Conservation (phyloP, 2,888 invertebrate genomes). For the Agrochola circellaris region DNA sequence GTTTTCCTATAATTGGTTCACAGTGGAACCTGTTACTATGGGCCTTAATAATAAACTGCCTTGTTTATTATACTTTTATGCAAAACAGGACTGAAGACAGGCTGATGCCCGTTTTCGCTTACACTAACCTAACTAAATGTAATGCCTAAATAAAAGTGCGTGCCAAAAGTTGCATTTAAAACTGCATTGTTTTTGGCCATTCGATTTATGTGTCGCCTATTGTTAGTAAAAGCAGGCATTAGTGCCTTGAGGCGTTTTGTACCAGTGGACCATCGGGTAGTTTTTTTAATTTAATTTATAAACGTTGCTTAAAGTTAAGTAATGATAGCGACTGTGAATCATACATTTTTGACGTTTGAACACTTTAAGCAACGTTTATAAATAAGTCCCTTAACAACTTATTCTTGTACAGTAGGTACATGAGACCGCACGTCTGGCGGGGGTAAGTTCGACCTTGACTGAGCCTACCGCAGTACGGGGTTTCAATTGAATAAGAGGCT, state of each 20-base stretch:
- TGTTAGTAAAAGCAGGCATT: too few species aligned
- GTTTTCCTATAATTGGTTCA: conserved; percentile 9
- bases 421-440: not conserved
- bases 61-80: not conserved
- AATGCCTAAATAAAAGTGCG: too few species aligned
- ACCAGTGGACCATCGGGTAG: too few species aligned
- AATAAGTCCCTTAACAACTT: too few species aligned
- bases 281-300: too few species aligned
- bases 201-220: too few species aligned
- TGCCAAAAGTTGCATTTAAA: not conserved
- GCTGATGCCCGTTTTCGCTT: not conserved
- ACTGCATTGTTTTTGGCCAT: too few species aligned
- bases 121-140: too few species aligned
- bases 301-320: too few species aligned
- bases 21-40: not conserved
- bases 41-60: not conserved
- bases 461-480: not conserved
- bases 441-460: not conserved
- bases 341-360: too few species aligned
- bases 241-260: not conserved
- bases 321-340: too few species aligned
- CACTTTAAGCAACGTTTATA: too few species aligned
- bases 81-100: not conserved
- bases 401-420: not conserved
- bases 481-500: not conserved